Base-by-base conservation (phyloP, 2,888 invertebrate species). In the Geophilus truncorum region DNA sequence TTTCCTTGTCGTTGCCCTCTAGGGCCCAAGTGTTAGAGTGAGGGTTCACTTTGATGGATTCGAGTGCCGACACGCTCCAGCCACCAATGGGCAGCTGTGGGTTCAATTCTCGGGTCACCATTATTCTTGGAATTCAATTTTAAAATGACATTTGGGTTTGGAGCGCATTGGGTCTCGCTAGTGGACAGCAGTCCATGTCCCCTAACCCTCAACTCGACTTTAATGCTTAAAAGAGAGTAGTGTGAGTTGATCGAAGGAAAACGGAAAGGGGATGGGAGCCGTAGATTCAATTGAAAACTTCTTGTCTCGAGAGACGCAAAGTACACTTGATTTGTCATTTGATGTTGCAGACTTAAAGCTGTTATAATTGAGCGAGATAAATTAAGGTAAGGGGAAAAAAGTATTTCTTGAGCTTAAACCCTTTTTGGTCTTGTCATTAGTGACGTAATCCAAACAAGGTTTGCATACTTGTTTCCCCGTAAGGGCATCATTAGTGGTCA, bases 61-160 rank as follows among this genome's bases (percentile, higher is more conserved):
- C 70, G 23, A 23, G 23, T 70, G 70, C 28, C 23, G 28, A 70
- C 40, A 40, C 40, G 40, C 40, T 40, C 40, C 40, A 40, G 40
- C 40, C 40, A 70, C 70, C 70, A 70, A 70, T 70, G 23, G 70
- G 23, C 70, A 28, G 70, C 28, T 70, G 70, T 70, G 70, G 70
- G 70, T 70, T 70, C 70, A 28, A 70, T 70, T 70, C 70, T 70
- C 70, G 70, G 70, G 23, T 70, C 70, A 70, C 70, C 70, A 70
- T 70, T 70, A 70, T 70, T 70, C 70, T 70, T 70, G 23, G 70
- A 70, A 70, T 70, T 70, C 70, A 28, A 70, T 70, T 70, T 70
- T 70, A 28, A 70, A 70, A 23, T 70, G 23, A 28, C 28, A 70
- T 70, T 70, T 70, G 23, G 70, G 70, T 28, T 28, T 23, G 70